Evolutionary conservation across 1,140 invertebrate genomes (phyloP).

Genomic region (Saccostrea echinata): DNA sequence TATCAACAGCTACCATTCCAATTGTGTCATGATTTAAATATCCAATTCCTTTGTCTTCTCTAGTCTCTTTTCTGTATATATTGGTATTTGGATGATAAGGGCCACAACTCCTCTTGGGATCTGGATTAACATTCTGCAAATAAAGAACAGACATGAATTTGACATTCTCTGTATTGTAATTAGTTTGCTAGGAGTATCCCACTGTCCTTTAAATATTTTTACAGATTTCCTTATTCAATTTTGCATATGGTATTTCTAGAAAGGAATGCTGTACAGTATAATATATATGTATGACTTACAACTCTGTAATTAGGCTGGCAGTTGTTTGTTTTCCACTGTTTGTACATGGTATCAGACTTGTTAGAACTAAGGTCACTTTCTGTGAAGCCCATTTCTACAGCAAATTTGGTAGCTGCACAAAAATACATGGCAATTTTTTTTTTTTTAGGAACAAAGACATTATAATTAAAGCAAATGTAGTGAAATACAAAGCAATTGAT

Average conservation of each 20-base stretch:
- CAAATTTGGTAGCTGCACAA: slow-evolving; percentile 91
- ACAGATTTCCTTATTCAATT: no score
- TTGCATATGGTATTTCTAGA: not conserved
- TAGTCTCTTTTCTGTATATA: slow-evolving; percentile 37
- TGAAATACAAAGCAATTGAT: no score
- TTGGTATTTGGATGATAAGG: slow-evolving; percentile 85
- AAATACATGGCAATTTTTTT: not conserved
- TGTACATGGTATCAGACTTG: slow-evolving; percentile 87
- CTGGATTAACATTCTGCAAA: slow-evolving; percentile 90
- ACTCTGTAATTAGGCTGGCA: slow-evolving; percentile 99
- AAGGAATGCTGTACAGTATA: not conserved
- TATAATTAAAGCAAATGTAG: no score
- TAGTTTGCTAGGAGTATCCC: not conserved
- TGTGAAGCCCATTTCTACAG: slow-evolving; percentile 93
- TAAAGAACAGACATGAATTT: slow-evolving; percentile 40
- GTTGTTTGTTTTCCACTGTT: slow-evolving; percentile 88
- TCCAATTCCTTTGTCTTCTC: slow-evolving; percentile 49
- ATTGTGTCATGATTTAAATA: slow-evolving; percentile 96
- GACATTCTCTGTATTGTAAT: not conserved
- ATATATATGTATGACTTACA: slow-evolving; percentile 77
- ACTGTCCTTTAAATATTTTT: no score
- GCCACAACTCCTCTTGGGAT: slow-evolving; percentile 91
- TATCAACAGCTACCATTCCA: slow-evolving; percentile 95
- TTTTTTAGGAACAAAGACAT: no score
- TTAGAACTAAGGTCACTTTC: slow-evolving; percentile 89